Conservation (phyloP, 2,888 invertebrate genomes). For the Drosophila longiperda region DNA sequence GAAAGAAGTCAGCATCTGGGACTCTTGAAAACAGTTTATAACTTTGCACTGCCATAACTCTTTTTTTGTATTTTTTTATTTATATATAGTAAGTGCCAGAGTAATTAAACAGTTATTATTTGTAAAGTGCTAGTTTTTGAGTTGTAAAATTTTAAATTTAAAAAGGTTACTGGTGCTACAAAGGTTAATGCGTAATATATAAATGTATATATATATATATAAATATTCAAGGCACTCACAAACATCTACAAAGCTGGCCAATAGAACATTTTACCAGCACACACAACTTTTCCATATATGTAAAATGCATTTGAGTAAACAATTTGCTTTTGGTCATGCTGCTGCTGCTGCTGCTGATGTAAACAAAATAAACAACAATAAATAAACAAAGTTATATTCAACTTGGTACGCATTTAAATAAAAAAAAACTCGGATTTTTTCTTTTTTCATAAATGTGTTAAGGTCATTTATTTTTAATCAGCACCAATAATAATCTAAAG, state of each 20-base stretch:
- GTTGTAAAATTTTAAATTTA: conserved; percentile 40
- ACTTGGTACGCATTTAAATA: neutral
- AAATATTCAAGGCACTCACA: conserved; percentile 19
- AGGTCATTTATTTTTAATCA: neutral
- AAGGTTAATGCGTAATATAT: conserved; percentile 18
- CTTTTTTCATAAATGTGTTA: neutral
- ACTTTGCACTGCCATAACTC: neutral
- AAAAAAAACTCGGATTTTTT: neutral
- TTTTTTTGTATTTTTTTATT: conserved; percentile 6
- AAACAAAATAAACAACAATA: neutral
- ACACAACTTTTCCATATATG: neutral
- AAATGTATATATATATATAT: conserved; percentile 1
- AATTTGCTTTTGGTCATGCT: conserved; percentile 4
- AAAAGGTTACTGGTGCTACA: conserved; percentile 29
- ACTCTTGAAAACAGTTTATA: neutral
- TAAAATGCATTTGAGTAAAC: conserved; percentile 23
- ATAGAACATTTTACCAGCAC: conserved; percentile 23
- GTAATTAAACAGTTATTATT: conserved; percentile 29
- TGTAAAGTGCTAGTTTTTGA: conserved; percentile 24
- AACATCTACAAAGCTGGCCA: conserved; percentile 6
- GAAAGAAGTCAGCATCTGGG: neutral
- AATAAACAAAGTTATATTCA: neutral
- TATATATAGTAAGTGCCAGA: conserved; percentile 7
- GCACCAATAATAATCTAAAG: neutral
- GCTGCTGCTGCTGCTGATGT: neutral